Evolutionary conservation across 2,797 vertebrate genomes (phyloP).

Genomic region (Enteromius paludinosus): DNA sequence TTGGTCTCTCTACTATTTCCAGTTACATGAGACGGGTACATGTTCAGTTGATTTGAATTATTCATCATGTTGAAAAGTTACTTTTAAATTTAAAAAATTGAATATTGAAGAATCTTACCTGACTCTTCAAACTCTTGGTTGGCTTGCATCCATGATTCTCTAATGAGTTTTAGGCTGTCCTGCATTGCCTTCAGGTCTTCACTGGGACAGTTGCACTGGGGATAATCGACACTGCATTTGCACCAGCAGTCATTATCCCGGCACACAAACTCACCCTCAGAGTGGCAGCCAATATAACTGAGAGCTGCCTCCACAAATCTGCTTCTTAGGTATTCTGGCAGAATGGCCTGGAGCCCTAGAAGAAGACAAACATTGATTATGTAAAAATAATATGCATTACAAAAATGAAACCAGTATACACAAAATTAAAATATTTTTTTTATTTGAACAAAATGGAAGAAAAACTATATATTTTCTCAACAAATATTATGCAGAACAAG

Average conservation of each 20-base stretch:
- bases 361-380: slow-evolving; percentile 50
- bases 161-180: slow-evolving; percentile 87
- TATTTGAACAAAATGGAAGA: too few species aligned
- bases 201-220: slow-evolving; percentile 94
- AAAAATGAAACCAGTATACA: not conserved
- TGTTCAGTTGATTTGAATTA: not conserved
- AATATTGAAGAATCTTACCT: slow-evolving; percentile 74
- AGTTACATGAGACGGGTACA: not conserved
- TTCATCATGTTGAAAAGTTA: not conserved
- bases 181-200: slow-evolving; percentile 95
- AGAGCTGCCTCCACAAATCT: slow-evolving; percentile 94
- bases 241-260: slow-evolving; percentile 97
- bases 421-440: not conserved
- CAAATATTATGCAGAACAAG: too few species aligned
- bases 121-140: slow-evolving; percentile 94
- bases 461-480: too few species aligned
- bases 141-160: slow-evolving; percentile 87
- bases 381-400: slow-evolving; percentile 2
- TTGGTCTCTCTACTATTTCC: not conserved
- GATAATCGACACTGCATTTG: slow-evolving; percentile 85
- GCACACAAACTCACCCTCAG: slow-evolving; percentile 95
- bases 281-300: slow-evolving; percentile 95
- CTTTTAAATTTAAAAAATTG: not conserved
- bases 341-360: slow-evolving; percentile 90
- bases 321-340: slow-evolving; percentile 90